Evolutionary conservation across 2,113 vertebrate genomes (phyloP).

Genomic region (Dermatemys mawii): DNA sequence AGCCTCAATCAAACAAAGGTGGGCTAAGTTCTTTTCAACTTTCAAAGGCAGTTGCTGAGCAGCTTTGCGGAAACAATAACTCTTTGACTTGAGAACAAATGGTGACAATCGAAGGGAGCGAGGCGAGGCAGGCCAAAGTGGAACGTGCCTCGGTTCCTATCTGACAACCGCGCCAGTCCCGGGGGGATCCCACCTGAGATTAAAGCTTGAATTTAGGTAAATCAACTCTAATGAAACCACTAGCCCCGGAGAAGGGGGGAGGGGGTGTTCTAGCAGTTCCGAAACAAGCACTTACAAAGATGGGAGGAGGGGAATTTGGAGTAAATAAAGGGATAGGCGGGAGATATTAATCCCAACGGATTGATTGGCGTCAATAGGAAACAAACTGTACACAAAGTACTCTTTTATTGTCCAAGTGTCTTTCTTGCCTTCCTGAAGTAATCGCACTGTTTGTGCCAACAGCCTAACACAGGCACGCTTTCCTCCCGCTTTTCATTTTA

Average conservation of each 20-base stretch:
- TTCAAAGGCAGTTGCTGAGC: conserved; percentile 81
- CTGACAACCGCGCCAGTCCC: conserved; percentile 79
- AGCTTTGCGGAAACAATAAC: conserved; percentile 89
- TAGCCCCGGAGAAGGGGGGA: conserved; percentile 59
- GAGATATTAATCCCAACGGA: conserved; percentile 56
- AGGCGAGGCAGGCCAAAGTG: conserved; percentile 72
- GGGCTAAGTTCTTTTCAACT: conserved; percentile 80
- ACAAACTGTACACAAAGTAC: conserved; percentile 66
- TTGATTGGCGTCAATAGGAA: conserved; percentile 74
- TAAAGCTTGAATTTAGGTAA: conserved; percentile 85
- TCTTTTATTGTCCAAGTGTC: conserved; percentile 32
- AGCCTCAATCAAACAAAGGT: conserved; percentile 67
- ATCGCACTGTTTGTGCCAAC: not conserved
- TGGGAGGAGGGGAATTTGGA: not conserved
- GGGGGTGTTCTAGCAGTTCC: conserved; percentile 43
- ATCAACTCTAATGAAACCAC: conserved; percentile 79
- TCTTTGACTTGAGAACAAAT: conserved; percentile 92
- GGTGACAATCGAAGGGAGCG: conserved; percentile 86
- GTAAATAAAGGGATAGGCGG: conserved; percentile 62
- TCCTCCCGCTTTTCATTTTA: conserved; percentile 39
- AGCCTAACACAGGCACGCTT: not conserved
- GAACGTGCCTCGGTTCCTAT: conserved; percentile 78
- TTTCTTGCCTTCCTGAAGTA: conserved; percentile 5
- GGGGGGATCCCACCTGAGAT: conserved; percentile 86
- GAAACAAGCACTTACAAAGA: conserved; percentile 64